A percentile compares a stretch with the other conserved stretches of the same genome.
Evolutionary conservation across 2,888 invertebrate species (phyloP).

Genomic region (Erebia palarica): DNA sequence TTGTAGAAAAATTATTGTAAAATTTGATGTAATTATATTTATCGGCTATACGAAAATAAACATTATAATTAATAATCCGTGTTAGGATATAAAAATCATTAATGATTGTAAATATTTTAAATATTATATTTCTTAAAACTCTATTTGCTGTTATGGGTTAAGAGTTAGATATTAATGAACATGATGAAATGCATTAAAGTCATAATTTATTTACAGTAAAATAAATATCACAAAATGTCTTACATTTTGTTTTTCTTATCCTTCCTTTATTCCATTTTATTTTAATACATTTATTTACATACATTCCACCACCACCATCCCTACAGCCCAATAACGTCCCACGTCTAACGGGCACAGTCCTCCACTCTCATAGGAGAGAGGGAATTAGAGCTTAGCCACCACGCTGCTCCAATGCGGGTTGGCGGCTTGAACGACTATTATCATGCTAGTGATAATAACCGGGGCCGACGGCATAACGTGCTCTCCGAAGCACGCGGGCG

Average conservation of each 20-base stretch:
- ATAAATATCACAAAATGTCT: neutral
- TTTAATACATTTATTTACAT: too few relatives aligned
- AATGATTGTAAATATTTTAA: constrained; percentile 2
- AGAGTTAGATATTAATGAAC: constrained; percentile 10
- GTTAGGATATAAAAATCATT: constrained; percentile 3
- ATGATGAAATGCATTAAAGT: neutral
- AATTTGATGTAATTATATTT: constrained; percentile 33
- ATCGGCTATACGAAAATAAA: constrained; percentile 6
- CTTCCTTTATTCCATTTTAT: neutral
- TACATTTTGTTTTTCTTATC: neutral
- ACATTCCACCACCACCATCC: too few relatives aligned
- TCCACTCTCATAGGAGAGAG: too few relatives aligned
- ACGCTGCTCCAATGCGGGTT: too few relatives aligned
- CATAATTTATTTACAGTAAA: constrained; percentile 6
- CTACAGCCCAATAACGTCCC: too few relatives aligned
- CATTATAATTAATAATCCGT: neutral
- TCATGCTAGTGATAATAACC: too few relatives aligned
- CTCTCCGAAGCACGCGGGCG: too few relatives aligned
- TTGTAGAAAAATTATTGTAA: constrained; percentile 46
- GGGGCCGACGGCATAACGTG: too few relatives aligned
- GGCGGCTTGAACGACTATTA: too few relatives aligned
- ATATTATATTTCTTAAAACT: constrained; percentile 10
- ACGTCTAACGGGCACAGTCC: too few relatives aligned
- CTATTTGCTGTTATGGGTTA: constrained; percentile 17
- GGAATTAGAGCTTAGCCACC: too few relatives aligned